Evolutionary conservation across 2,888 invertebrate species (phyloP).

Genomic region (Tenthredo livida): DNA sequence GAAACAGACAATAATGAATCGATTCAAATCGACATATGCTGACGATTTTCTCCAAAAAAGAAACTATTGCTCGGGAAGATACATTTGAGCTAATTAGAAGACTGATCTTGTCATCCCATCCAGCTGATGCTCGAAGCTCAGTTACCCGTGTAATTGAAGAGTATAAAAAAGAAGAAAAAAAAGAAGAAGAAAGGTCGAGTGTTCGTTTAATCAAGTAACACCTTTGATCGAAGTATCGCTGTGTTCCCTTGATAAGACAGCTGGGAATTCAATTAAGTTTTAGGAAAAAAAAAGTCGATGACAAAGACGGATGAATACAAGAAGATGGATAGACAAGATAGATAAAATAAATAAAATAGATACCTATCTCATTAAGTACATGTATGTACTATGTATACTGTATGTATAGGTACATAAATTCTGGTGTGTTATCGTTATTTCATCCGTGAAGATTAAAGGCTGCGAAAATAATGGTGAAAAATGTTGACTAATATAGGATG

Average conservation of each 20-base stretch:
- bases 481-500: not conserved
- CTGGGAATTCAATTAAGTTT: constrained; percentile 36
- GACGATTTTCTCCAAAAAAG: not conserved
- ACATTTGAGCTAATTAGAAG: constrained; percentile 10
- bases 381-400: not conserved
- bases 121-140: not conserved
- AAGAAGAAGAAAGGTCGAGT: not conserved
- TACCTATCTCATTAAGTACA: not conserved
- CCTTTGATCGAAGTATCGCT: constrained; percentile 35
- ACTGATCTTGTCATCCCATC: not conserved
- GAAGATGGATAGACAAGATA: not conserved
- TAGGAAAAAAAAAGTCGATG: not conserved
- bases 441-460: not conserved
- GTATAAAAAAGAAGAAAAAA: not conserved
- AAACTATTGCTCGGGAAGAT: not conserved
- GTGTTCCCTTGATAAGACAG: constrained; percentile 13
- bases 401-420: not conserved
- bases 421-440: not conserved
- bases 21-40: not conserved
- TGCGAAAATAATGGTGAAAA: not conserved
- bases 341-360: no score
- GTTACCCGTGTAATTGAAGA: constrained; percentile 34
- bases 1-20: no score
- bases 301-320: constrained; percentile 9
- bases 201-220: constrained; percentile 45